These are phyloP conservation scores for Drosophila sp. DNA, from an alignment of 1,140 invertebrate genomes.

Conservation along the genomic window DNA sequence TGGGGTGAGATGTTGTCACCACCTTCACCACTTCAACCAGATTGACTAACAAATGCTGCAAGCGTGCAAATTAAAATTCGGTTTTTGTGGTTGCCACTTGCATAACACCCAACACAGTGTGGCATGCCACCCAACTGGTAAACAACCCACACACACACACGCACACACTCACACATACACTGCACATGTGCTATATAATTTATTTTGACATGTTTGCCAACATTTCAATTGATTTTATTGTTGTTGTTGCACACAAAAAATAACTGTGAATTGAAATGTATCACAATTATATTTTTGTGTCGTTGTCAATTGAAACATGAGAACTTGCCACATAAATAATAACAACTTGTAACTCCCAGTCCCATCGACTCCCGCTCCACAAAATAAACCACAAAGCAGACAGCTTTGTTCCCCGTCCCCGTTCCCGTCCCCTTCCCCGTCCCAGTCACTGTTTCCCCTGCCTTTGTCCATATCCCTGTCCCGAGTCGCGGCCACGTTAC, in stretches of 20 bases:
- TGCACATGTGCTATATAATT: constrained; percentile 77
- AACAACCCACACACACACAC: constrained; percentile 28
- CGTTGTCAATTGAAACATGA: constrained; percentile 69
- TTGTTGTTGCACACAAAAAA: constrained; percentile 53
- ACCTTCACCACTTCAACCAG: constrained; percentile 56
- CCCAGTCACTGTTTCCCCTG: not conserved
- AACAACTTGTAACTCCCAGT: constrained; percentile 66
- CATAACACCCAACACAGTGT: constrained; percentile 64
- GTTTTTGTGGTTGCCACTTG: constrained; percentile 82
- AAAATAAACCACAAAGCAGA: constrained; percentile 68
- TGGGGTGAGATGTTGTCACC: constrained; percentile 14
- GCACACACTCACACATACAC: constrained; percentile 36
- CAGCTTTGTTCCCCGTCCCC: constrained; percentile 19
- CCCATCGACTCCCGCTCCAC: not conserved
- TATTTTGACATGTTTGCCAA: constrained; percentile 85
- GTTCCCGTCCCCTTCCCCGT: not conserved
- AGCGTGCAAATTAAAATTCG: constrained; percentile 84
- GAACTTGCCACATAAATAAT: constrained; percentile 66
- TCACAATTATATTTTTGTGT: constrained; percentile 66
- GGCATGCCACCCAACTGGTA: constrained; percentile 11
- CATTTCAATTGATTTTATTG: constrained; percentile 85
- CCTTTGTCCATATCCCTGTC: not conserved
- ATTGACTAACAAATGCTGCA: constrained; percentile 73
- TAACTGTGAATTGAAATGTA: constrained; percentile 75
- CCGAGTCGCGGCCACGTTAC: not conserved